Evolutionary conservation across 2,113 vertebrate species (phyloP).

Genomic region (Enhydra lutris): DNA sequence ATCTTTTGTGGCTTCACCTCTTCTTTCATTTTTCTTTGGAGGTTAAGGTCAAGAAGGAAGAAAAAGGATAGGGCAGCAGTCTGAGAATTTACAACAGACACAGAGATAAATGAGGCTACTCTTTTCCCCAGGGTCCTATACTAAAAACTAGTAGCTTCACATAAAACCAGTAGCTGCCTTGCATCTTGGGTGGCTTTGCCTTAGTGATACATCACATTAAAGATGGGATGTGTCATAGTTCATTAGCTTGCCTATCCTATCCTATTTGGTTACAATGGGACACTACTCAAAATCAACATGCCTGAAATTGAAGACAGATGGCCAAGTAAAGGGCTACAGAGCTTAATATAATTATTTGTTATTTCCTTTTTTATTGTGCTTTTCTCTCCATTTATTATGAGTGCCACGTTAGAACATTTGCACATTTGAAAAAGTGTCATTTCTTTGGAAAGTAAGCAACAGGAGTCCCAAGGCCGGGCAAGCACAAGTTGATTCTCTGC

Average conservation of each 20-base stretch:
- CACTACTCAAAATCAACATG: conserved; percentile 71
- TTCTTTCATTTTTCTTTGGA: conserved; percentile 7
- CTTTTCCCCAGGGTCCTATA: conserved; percentile 25
- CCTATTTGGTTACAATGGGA: conserved; percentile 75
- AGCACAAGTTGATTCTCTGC: background rate
- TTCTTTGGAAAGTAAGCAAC: conserved; percentile 34
- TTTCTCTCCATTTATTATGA: conserved; percentile 52
- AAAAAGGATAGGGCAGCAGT: background rate
- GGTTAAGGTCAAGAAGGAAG: conserved; percentile 27
- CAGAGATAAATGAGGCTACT: conserved; percentile 24
- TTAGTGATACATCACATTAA: conserved; percentile 71
- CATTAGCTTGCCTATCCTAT: conserved; percentile 69
- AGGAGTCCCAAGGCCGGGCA: background rate
- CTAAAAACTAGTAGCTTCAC: conserved; percentile 59
- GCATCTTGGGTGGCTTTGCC: conserved; percentile 71
- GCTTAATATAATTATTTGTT: conserved; percentile 47
- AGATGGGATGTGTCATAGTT: conserved; percentile 60
- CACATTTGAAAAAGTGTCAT: conserved; percentile 22
- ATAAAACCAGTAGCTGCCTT: conserved; percentile 73
- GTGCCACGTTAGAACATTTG: conserved; percentile 32
- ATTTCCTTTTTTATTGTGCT: conserved; percentile 55
- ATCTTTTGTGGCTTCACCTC: background rate
- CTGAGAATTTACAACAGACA: conserved; percentile 35
- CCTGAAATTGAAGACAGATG: conserved; percentile 79
- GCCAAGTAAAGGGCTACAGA: conserved; percentile 42